Percentiles rank a stretch among this genome's conserved stretches.
phyloP scores from a whole-genome alignment of 92 coral and sea anemone genomes.

The Parazoanthus atlanticus region DNA sequence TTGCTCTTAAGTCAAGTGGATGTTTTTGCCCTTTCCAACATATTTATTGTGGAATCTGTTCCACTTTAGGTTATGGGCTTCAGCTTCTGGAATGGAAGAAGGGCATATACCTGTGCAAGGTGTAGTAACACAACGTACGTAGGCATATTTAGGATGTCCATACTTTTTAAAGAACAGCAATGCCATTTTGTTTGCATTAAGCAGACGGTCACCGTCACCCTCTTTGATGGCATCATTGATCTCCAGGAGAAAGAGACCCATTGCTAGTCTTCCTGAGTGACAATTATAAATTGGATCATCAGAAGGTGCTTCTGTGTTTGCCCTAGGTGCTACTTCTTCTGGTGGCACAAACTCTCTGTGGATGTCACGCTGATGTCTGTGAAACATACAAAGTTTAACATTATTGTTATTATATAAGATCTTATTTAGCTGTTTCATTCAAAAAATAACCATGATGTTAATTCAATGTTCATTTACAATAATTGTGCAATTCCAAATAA shows the following conservation, averaged over 20 bases:
- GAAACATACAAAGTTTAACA: no score
- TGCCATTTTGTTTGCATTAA: constrained; percentile 31
- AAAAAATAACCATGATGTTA: no score
- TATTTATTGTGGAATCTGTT: constrained; percentile 49
- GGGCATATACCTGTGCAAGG: constrained; percentile 39
- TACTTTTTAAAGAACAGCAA: constrained; percentile 29
- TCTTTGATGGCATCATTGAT: background rate
- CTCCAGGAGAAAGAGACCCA: no score
- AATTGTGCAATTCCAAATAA: no score
- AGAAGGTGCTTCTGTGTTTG: no score
- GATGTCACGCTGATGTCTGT: background rate
- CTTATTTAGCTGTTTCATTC: no score
- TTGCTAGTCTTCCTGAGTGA: no score
- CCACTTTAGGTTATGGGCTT: constrained; percentile 31
- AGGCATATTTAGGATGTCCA: constrained; percentile 51
- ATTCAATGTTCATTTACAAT: no score
- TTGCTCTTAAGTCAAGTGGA: constrained; percentile 54
- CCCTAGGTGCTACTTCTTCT: background rate
- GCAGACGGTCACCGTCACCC: constrained; percentile 50
- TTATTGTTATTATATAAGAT: no score
- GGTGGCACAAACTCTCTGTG: background rate
- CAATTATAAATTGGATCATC: no score
- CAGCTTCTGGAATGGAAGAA: constrained; percentile 43
- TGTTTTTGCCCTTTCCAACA: constrained; percentile 56
- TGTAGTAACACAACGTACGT: constrained; percentile 32